Conservation (phyloP, 2,113 vertebrate species). For the Ciconia maguari region DNA sequence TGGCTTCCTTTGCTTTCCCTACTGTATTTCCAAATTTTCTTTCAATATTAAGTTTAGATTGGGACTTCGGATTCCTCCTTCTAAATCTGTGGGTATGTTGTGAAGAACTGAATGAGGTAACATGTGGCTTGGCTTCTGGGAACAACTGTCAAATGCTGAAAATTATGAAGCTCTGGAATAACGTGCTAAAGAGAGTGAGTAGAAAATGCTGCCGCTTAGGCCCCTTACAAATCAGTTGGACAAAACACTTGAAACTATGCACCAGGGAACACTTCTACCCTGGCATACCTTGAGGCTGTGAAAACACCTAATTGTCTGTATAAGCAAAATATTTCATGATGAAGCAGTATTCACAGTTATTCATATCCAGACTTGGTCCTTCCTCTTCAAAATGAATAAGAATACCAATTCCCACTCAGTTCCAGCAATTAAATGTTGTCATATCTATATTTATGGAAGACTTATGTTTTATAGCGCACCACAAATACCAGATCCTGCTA, state of each 20-base stretch:
- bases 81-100: neutral
- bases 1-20: neutral
- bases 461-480: neutral
- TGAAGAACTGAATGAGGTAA: neutral
- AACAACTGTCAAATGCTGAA: neutral
- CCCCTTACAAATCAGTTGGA: neutral
- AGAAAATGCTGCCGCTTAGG: neutral
- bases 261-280: neutral
- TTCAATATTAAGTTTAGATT: neutral
- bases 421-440: neutral
- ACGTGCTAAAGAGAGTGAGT: rapidly evolving
- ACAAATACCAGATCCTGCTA: neutral
- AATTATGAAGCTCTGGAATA: neutral
- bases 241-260: neutral
- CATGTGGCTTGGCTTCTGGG: neutral
- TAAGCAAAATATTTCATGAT: neutral
- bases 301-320: neutral
- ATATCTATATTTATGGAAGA: neutral
- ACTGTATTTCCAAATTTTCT: neutral
- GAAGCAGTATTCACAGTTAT: neutral
- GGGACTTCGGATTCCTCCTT: neutral
- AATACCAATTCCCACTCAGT: neutral
- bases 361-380: neutral
- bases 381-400: neutral
- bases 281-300: neutral